Base-by-base conservation (phyloP, 2,797 vertebrate genomes). In the Chrysolophus pictus region DNA sequence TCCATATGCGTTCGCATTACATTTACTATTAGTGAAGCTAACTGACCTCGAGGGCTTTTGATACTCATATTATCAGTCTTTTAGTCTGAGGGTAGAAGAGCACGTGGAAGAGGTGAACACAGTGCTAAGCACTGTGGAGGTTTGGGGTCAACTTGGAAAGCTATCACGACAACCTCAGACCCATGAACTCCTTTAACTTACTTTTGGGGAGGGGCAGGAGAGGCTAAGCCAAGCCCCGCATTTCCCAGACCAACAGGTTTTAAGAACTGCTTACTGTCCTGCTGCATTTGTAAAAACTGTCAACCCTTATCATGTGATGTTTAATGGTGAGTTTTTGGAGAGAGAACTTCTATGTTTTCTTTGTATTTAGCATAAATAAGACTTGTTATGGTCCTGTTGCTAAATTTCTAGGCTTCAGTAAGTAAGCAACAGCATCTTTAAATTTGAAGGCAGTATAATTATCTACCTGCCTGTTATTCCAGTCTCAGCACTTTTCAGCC, bases 401-500 rank as follows among this genome's bases (percentile, higher is more conserved):
- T 64, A 12, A 8, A 1, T 58, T 67, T 72, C 23, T 46, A 77
- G 69, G 22, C 44, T 84, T 80, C 26, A 13, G 47, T 55, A 71
- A 39, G 41, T 22, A 42, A 19, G 17, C 68, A 19, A 22, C 26
- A 89, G 14, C n/a, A 55, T 46, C 37, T 77, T 89, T 46, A 26
- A 31, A 65, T 88, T 58, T 46, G 33, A 75, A 84, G 51, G 24
- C n/a, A 3, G 1, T 63, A 2, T 51, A 46, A 65, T 31, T 55
- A 93, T 51, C 46, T 42, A 33, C 41, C 29, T 84, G 8, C 22
- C 41, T 78, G 0, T 39, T 87, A 88, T 88, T 83, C 60, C 88
- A 55, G 77, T 82, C 41, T 83, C 53, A 72, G 55, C 68, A 12
- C 79, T 90, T 78, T 90, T 84, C 72, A 83, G 62, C 41, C 69